Evolutionary conservation across 2,888 invertebrate genomes (phyloP), one percentile per base, ranked within the genome.

Genomic region (Aproaerema taeniolella): DNA sequence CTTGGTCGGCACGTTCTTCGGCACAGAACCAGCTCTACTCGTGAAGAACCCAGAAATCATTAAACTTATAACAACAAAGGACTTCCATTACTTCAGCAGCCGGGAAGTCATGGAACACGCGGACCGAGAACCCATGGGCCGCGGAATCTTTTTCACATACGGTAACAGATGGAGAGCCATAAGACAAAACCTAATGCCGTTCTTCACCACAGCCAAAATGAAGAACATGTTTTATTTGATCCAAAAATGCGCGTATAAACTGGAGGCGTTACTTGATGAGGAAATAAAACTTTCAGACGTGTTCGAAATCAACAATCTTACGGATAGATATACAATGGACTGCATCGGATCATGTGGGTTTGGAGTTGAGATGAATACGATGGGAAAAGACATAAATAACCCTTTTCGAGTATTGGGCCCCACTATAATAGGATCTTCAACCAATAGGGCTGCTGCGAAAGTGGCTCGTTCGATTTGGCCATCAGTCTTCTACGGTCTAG

Each of bases 141-240:
- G 53, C 24, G 71, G 64, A 20, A 43, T 80, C 1, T 76, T 79
- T 42, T 61, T 53, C 31, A 50, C 54, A 0, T 51, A 62, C 26
- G 81, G 81, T 0, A 73, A 79, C 44, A 43, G 50, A 1, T 82
- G 81, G 80, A 74, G 67, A 38, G 63, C 74, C 0, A 31, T 70
- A 1, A 52, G 81, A 0, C 78, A 78, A 45, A 75, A 77, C 38
- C 41, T 77, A 9, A 72, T 71, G 0, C 74, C 73, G 0, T 37
- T 79, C 0, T 82, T 80, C 47, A 66, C 80, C 0, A 65, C 74
- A 0, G 51, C 66, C 0, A 80, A 79, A 49, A 72, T 80, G 62
- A 79, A 67, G 42, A 71, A 61, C 10, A 80, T 80, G 80, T 80
- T 80, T 34, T 52, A 67, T 41, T 46, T 78, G 8, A 65, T 81